Evolutionary conservation across 2,113 vertebrate species (phyloP), one percentile per base, ranked within the genome.

Genomic region (Cranoglanis bouderius): DNA sequence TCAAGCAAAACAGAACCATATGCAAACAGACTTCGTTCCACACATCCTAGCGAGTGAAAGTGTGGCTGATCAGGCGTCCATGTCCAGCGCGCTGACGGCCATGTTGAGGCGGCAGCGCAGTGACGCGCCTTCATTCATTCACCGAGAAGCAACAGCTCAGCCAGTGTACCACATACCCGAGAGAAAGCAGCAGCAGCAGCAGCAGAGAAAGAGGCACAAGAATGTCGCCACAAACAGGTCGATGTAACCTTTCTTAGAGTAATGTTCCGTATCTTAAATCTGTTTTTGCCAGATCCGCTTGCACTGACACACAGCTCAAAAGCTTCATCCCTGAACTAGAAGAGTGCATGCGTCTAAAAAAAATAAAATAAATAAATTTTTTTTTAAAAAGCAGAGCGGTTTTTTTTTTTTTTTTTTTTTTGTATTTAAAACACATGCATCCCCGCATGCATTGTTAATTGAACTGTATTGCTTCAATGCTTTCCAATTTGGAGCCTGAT

Each of bases 21-120:
- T 2, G 16, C 59, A 38, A 55, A 6, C 81, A 61, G 2, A 29
- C 35, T 3, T 8, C 35, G 4, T 40, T 61, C 13, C 2, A 19
- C 55, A 40, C 55, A 14, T 61, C 35, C 3, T 40, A 3, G 18
- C 35, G 6, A 14, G 16, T 43, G 72, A 57, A 72, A 74, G 75
- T 55, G 40, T 53, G 82, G 18, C 43, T 78, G 51, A 43, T 6
- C n/a, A 63, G 40, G 46, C 26, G 51, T 53, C 53, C 75, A 8
- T 9, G 40, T 65, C 26, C n/a, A n/a, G 51, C 46, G 81, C 46
- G 38, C 55, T 74, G 85, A 84, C 80, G 83, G 91, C 89, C 82
- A 90, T 90, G 88, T 84, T 63, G 89, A 80, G 88, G 91, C 35
- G 74, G 89, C 90, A 91, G 46, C 67, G 46, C 86, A 74, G 67